A percentile compares a stretch with the other conserved stretches of the same genome.
Conservation (phyloP, 2,113 vertebrate species). For the Narcine bancroftii region DNA sequence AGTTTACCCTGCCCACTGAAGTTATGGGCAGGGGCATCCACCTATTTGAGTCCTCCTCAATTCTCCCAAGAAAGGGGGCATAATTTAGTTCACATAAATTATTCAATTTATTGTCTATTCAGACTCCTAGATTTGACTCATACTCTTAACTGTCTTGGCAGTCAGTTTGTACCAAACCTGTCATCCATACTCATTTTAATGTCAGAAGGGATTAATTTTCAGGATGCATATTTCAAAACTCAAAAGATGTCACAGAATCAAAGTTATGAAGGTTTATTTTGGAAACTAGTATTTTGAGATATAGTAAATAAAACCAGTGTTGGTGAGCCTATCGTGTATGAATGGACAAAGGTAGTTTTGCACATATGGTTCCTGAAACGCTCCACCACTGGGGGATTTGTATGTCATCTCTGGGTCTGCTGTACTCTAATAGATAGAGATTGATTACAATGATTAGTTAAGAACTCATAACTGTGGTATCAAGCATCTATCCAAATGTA, state of each 20-base stretch:
- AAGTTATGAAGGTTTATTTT: constrained; percentile 7
- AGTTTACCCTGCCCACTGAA: too few relatives aligned
- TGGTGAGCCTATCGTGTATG: neutral
- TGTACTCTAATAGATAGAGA: neutral
- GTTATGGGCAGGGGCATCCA: too few relatives aligned
- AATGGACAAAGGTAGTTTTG: neutral
- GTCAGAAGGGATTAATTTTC: constrained; percentile 24
- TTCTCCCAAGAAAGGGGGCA: too few relatives aligned
- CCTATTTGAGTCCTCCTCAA: too few relatives aligned
- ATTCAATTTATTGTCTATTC: too few relatives aligned
- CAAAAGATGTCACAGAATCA: neutral
- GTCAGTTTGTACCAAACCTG: neutral
- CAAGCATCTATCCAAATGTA: neutral
- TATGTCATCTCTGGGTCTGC: neutral
- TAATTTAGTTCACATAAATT: too few relatives aligned
- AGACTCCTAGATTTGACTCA: too few relatives aligned
- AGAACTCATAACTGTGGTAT: neutral
- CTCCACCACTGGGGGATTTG: neutral
- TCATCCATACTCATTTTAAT: neutral
- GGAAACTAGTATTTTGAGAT: neutral
- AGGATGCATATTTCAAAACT: neutral
- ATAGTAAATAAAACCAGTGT: neutral
- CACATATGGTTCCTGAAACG: neutral
- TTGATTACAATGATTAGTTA: neutral
- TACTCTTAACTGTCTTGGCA: neutral